Evolutionary conservation across 2,113 vertebrate species (phyloP).

Genomic region (Cardinalis cardinalis): DNA sequence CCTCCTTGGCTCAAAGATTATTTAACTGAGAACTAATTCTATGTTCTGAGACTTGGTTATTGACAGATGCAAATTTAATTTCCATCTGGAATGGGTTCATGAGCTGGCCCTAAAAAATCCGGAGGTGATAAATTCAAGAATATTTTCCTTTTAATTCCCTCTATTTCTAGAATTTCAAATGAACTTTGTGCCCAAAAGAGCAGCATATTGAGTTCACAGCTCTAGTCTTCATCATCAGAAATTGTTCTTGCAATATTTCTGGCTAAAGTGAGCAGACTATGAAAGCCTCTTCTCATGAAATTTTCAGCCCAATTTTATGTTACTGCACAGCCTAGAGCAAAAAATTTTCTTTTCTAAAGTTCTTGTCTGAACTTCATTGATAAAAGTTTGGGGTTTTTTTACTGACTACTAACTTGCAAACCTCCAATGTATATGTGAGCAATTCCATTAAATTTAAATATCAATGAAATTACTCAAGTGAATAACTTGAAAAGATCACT

Average conservation of each 20-base stretch:
- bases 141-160: not conserved
- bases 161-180: not conserved
- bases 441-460: slow-evolving; percentile 31
- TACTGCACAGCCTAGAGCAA: not conserved
- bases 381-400: not conserved
- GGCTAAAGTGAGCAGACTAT: not conserved
- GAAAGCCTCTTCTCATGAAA: not conserved
- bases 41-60: not conserved
- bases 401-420: slow-evolving; percentile 3
- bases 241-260: not conserved
- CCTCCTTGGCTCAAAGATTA: not conserved
- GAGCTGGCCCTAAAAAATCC: not conserved
- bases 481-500: slow-evolving; percentile 11
- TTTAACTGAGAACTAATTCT: not conserved
- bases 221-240: not conserved
- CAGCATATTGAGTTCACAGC: not conserved
- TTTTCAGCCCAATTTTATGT: slow-evolving; percentile 1
- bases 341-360: not conserved
- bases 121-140: not conserved
- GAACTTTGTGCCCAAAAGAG: not conserved
- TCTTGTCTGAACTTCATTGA: not conserved
- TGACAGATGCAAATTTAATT: not conserved
- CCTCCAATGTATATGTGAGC: not conserved
- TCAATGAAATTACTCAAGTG: slow-evolving; percentile 29
- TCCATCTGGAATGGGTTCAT: not conserved